phyloP scores from a whole-genome alignment of 2,888 invertebrate species.

The Phrixothrix hirtus region DNA sequence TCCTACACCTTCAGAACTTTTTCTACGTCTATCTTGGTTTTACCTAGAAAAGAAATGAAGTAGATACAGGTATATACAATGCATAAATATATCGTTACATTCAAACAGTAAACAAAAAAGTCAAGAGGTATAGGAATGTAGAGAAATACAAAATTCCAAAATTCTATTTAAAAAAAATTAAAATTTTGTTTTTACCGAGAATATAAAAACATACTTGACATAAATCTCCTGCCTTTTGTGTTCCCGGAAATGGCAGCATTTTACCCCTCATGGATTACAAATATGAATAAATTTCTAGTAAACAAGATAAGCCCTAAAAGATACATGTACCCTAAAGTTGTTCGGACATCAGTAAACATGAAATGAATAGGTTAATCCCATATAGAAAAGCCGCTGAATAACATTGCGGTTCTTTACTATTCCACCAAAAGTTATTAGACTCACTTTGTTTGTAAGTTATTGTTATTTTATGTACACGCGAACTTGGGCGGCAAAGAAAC shows the following conservation, averaged over 20 bases:
- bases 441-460: too few species aligned
- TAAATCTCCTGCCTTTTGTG: conserved; percentile 8
- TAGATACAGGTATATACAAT: conserved; percentile 13
- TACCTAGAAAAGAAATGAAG: conserved; percentile 23
- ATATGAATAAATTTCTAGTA: conserved; percentile 8
- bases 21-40: conserved; percentile 22
- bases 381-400: conserved; percentile 28
- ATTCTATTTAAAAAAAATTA: too few species aligned
- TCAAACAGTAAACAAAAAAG: too few species aligned
- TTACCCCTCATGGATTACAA: background rate
- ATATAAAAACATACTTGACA: too few species aligned
- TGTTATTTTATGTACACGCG: too few species aligned
- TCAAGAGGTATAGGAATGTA: too few species aligned
- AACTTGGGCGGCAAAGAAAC: too few species aligned
- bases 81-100: too few species aligned
- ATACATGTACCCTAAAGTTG: conserved; percentile 19
- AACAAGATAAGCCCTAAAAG: conserved; percentile 23
- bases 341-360: conserved; percentile 31
- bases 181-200: too few species aligned
- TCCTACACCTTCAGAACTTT: conserved; percentile 21
- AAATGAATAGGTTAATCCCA: conserved; percentile 34
- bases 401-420: conserved; percentile 7
- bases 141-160: too few species aligned
- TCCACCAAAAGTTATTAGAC: too few species aligned
- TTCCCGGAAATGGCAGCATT: conserved; percentile 4